Percentiles rank a stretch among this genome's conserved stretches.
phyloP scores from a whole-genome alignment of 2,888 invertebrate genomes.

The Alsophila aescularia region DNA sequence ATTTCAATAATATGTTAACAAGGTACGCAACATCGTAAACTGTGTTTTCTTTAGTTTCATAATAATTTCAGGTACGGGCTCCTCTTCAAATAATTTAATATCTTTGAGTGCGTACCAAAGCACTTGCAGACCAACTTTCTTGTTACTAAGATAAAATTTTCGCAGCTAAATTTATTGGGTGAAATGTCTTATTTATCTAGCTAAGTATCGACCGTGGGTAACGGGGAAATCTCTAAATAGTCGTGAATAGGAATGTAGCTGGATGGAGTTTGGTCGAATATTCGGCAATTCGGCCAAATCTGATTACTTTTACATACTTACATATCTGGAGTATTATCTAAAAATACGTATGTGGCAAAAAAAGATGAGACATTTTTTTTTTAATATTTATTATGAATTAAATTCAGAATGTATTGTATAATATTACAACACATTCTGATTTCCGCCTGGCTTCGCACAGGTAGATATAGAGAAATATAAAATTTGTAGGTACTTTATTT shows the following conservation, averaged over 20 bases:
- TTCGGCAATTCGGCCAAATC: not conserved
- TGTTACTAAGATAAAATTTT: constrained; percentile 46
- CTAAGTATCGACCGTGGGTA: constrained; percentile 56
- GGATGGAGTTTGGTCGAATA: constrained; percentile 3
- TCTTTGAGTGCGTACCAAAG: constrained; percentile 24
- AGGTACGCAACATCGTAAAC: not conserved
- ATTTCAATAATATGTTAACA: no score
- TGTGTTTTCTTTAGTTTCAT: constrained; percentile 6
- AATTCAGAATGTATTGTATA: no score
- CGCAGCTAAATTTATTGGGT: constrained; percentile 49
- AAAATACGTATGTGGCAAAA: no score
- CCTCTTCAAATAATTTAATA: constrained; percentile 27
- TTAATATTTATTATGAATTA: no score
- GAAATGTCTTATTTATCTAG: constrained; percentile 54
- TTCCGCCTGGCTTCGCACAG: no score
- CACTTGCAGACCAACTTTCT: constrained; percentile 27
- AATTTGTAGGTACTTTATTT: no score
- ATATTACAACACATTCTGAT: no score
- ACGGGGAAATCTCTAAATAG: constrained; percentile 63
- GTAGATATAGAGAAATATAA: no score
- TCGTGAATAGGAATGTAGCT: constrained; percentile 29
- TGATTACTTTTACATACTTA: no score
- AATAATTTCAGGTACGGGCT: constrained; percentile 12
- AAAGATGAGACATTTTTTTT: no score
- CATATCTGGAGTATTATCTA: no score